A percentile compares a stretch with the other conserved stretches of the same genome.
phyloP scores from a whole-genome alignment of 2,888 invertebrate genomes.

The Melieria picta region DNA sequence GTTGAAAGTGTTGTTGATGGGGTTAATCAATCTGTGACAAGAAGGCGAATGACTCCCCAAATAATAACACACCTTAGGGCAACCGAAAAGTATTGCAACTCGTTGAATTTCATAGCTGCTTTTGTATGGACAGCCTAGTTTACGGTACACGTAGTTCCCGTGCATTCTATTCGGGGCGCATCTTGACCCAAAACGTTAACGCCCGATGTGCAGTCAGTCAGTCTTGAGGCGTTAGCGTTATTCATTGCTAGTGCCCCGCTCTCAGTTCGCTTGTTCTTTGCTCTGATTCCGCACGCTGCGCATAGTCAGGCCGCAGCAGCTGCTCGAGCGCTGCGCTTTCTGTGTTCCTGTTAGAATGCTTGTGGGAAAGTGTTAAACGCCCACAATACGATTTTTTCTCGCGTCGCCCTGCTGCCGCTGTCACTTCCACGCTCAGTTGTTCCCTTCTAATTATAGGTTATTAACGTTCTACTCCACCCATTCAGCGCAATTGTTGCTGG shows the following conservation, averaged over 20 bases:
- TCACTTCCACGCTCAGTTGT: background rate
- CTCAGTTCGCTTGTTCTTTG: background rate
- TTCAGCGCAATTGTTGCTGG: slow-evolving; percentile 3
- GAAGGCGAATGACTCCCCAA: no score
- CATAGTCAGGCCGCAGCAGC: slow-evolving; percentile 10
- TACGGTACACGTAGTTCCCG: no score
- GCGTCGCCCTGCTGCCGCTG: no score
- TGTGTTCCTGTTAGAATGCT: slow-evolving; percentile 57
- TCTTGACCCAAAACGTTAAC: no score
- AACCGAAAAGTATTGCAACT: no score
- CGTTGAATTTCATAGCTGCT: no score
- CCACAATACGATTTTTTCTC: slow-evolving; percentile 54
- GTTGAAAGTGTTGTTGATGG: no score
- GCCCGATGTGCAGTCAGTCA: background rate
- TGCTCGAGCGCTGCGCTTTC: slow-evolving; percentile 34
- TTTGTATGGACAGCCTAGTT: no score
- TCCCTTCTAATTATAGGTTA: background rate
- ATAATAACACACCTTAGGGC: no score
- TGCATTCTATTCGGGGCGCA: no score
- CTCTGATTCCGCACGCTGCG: no score
- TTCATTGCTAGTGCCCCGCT: background rate
- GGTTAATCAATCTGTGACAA: no score
- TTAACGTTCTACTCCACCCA: slow-evolving; percentile 27
- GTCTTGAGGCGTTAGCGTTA: slow-evolving; percentile 6
- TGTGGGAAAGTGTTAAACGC: slow-evolving; percentile 65